Percentiles rank a stretch among this genome's conserved stretches.
These are phyloP conservation scores for Ctenochaetus hawaiiensis DNA, from an alignment of 2,797 vertebrate species.

Conservation along the genomic window DNA sequence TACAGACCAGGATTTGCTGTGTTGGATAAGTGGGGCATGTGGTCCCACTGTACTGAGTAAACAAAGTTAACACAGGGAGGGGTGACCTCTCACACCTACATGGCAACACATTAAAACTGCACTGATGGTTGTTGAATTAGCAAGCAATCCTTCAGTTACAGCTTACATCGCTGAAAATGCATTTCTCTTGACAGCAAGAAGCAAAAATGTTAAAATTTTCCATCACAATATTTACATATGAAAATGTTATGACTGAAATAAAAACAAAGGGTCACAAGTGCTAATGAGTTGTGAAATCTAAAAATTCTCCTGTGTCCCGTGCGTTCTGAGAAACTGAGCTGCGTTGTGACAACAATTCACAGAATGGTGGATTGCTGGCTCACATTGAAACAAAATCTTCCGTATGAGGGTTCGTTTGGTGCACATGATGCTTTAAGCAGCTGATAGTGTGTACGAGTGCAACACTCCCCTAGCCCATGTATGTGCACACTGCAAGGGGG, in stretches of 20 bases:
- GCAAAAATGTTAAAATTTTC: neutral
- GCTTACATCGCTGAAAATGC: conserved; percentile 16
- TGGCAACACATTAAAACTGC: conserved; percentile 37
- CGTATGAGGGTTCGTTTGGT: conserved; percentile 37
- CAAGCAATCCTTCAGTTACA: conserved; percentile 37
- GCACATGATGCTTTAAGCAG: conserved; percentile 34
- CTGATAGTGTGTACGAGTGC: conserved; percentile 19
- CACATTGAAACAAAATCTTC: conserved; percentile 31
- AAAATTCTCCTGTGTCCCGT: neutral
- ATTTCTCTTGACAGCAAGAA: neutral
- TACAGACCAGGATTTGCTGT: neutral
- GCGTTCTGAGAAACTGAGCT: conserved; percentile 48
- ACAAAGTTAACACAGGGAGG: conserved; percentile 18
- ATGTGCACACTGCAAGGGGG: too few species aligned
- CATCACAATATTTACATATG: neutral
- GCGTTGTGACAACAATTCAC: conserved; percentile 51
- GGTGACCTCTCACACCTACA: conserved; percentile 41
- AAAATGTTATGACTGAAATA: neutral
- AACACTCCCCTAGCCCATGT: conserved; percentile 3
- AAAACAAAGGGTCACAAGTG: conserved; percentile 1
- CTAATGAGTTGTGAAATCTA: conserved; percentile 35
- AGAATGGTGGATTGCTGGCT: conserved; percentile 55
- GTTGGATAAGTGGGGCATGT: neutral
- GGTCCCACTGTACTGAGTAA: conserved; percentile 3
- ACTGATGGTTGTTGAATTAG: conserved; percentile 45